Percentiles rank a stretch among this genome's conserved stretches.
These are phyloP conservation scores for Tridacna crocea DNA, from an alignment of 2,888 invertebrate genomes.

Conservation along the genomic window DNA sequence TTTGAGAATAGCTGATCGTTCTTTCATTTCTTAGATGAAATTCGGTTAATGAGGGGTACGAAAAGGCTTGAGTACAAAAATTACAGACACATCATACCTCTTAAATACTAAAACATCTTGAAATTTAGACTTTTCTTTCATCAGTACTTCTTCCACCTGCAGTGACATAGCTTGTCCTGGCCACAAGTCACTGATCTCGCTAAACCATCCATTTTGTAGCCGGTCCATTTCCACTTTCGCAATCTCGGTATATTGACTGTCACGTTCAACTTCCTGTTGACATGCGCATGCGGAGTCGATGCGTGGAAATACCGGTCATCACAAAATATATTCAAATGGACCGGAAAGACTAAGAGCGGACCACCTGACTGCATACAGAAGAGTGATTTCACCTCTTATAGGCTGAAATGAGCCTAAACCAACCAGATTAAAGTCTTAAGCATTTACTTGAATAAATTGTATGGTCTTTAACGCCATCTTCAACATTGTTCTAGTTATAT, in stretches of 20 bases:
- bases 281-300: conserved; percentile 10
- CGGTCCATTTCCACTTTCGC: conserved; percentile 66
- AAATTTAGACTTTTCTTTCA: conserved; percentile 81
- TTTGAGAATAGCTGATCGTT: no score
- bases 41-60: background rate
- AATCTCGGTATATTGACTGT: background rate
- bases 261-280: conserved; percentile 32
- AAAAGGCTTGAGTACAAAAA: background rate
- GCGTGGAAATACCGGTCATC: background rate
- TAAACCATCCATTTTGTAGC: conserved; percentile 92
- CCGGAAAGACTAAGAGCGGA: background rate
- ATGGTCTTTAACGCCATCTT: no score
- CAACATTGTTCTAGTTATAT: no score
- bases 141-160: conserved; percentile 81
- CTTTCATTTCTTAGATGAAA: no score
- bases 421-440: background rate
- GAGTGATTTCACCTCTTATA: no score
- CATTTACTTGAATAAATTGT: no score
- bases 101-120: conserved; percentile 82
- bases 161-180: conserved; percentile 83
- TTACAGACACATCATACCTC: conserved; percentile 69
- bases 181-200: conserved; percentile 89
- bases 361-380: no score
- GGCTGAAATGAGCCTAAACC: no score
- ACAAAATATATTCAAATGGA: background rate